Evolutionary conservation across 2,797 vertebrate species (phyloP), one percentile per base, ranked within the genome.

Genomic region (Arnoldichthys spilopterus): DNA sequence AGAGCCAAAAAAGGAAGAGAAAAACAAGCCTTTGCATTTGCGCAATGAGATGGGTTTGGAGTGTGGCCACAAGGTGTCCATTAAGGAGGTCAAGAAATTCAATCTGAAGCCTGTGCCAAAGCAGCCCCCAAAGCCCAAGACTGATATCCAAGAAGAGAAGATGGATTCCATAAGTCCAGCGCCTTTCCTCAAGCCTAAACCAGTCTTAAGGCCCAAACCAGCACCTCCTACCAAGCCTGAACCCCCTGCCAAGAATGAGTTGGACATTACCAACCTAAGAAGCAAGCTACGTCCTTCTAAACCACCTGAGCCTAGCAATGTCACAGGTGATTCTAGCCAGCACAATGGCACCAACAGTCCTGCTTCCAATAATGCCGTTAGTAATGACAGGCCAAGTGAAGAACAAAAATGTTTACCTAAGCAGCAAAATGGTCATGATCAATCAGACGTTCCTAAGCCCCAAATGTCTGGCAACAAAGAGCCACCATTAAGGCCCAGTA

Each of bases 31-130:
- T 15, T 94, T 98, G 80, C 95, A 94, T 70, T 91, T 97, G 72
- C 95, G 93, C 53, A 99, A 98, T 0, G 98, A 99, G 91, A 99
- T 98, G 97, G 98, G 98, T 1, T 91, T 99, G 62, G 98, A 99
- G 87, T 98, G 96, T 20, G 97, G 97, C 63, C 97, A 99, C 89
- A 99, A 98, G 81, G 85, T 99, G 22, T 94, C 96, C 0, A 96
- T 94, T 85, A 98, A 97, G 86, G 98, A 99, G 83, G 95, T 99
- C 62, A 98, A 96, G 88, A 99, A 97, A 86, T 97, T 98, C 63
- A 96, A 96, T 82, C 94, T 99, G 43, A 96, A 98, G 62, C 98
- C 97, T 2, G 92, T 97, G 12, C 91, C 95, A 37, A 98, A 96
- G 83, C 95, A 96, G 67, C 95, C 94, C 20, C 87, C 92, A 0